Evolutionary conservation across 2,797 vertebrate species (phyloP).

Genomic region (Gila robusta): DNA sequence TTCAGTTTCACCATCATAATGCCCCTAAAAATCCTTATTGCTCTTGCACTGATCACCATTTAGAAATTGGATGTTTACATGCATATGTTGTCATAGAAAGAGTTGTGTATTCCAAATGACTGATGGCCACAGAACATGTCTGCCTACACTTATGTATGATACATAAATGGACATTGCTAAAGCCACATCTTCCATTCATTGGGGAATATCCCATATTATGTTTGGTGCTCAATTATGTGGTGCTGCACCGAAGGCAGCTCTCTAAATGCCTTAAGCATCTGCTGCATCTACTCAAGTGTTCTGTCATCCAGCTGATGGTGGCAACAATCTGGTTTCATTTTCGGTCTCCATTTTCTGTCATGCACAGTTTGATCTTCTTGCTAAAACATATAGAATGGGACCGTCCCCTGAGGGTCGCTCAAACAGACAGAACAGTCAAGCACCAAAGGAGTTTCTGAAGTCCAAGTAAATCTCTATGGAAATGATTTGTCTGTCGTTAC

Average conservation of each 20-base stretch:
- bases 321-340: conserved; percentile 18
- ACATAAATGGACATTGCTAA: conserved; percentile 11
- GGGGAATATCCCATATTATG: conserved; percentile 27
- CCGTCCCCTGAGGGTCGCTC: conserved; percentile 11
- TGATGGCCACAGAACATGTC: not conserved
- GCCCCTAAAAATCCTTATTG: conserved; percentile 96
- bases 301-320: conserved; percentile 29
- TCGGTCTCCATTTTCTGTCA: conserved; percentile 20
- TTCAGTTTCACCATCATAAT: conserved; percentile 89
- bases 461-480: conserved; percentile 19
- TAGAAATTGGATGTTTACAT: not conserved
- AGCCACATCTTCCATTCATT: not conserved
- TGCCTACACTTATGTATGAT: conserved; percentile 33
- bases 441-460: conserved; percentile 12
- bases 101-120: not conserved
- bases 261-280: conserved; percentile 46
- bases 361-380: conserved; percentile 12
- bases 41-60: conserved; percentile 87
- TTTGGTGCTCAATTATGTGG: conserved; percentile 41
- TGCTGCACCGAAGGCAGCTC: conserved; percentile 46
- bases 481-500: conserved; percentile 26
- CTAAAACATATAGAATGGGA: not conserved
- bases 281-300: conserved; percentile 43
- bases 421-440: conserved; percentile 27
- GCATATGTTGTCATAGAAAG: not conserved